phyloP scores from a whole-genome alignment of 2,888 invertebrate species.

The Tethea ocularis region DNA sequence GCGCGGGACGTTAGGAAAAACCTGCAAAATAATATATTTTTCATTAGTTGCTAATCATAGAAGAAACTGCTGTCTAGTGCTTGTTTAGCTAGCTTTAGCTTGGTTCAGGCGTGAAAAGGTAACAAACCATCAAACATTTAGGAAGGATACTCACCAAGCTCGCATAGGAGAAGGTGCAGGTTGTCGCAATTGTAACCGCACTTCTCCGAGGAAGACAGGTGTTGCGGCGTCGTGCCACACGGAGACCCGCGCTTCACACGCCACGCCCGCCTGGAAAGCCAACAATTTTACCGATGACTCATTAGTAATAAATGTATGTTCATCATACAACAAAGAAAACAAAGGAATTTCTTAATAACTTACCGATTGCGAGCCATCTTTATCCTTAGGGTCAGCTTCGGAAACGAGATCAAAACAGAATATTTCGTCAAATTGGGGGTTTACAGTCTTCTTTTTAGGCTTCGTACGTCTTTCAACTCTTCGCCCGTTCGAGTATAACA shows the following conservation, averaged over 20 bases:
- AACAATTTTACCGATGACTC: not conserved
- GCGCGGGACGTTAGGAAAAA: conserved; percentile 84
- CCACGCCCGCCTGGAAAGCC: conserved; percentile 83
- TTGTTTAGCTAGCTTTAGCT: too few relatives aligned
- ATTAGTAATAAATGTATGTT: not conserved
- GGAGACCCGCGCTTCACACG: conserved; percentile 91
- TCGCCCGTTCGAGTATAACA: conserved; percentile 91
- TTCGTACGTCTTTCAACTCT: conserved; percentile 92
- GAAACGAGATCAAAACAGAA: conserved; percentile 89
- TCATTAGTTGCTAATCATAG: too few relatives aligned
- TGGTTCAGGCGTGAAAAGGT: too few relatives aligned
- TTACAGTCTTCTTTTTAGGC: conserved; percentile 94
- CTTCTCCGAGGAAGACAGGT: conserved; percentile 94
- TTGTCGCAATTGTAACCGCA: conserved; percentile 90
- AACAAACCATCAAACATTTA: too few relatives aligned
- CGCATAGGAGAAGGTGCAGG: conserved; percentile 74
- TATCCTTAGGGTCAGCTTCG: conserved; percentile 82
- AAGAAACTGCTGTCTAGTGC: too few relatives aligned
- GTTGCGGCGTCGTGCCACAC: conserved; percentile 94
- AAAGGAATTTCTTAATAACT: conserved; percentile 26
- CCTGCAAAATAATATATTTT: conserved; percentile 69
- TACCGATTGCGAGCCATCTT: conserved; percentile 83
- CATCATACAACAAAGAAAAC: not conserved
- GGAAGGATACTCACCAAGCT: conserved; percentile 87
- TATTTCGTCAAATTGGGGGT: conserved; percentile 94